Percentiles rank a stretch among this genome's conserved stretches.
Evolutionary conservation across 2,888 invertebrate genomes (phyloP).

Genomic region (Orchestes rusci): DNA sequence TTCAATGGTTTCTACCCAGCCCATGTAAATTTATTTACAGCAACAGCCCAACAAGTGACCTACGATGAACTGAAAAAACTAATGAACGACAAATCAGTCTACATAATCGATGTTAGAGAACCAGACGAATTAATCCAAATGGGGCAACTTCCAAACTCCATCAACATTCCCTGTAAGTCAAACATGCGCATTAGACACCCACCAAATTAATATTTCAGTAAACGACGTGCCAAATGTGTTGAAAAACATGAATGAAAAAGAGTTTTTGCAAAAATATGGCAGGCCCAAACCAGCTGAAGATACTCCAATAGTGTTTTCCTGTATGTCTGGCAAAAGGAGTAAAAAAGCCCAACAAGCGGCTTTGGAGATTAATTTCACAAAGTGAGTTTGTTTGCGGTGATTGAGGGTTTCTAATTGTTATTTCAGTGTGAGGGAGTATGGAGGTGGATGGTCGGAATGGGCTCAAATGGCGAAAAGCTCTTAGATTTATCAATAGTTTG

Average conservation of each 20-base stretch:
- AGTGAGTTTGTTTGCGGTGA: conserved; percentile 43
- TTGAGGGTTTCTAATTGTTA: conserved; percentile 6
- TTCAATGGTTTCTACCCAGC: too few relatives aligned
- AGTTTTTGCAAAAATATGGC: conserved; percentile 52
- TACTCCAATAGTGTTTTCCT: conserved; percentile 60
- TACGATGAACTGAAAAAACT: conserved; percentile 46
- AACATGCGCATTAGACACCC: background rate
- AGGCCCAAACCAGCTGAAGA: conserved; percentile 52
- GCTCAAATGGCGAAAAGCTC: conserved; percentile 35
- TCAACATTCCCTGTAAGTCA: conserved; percentile 65
- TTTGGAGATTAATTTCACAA: conserved; percentile 50
- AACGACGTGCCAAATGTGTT: conserved; percentile 46
- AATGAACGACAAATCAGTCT: conserved; percentile 43
- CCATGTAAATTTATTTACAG: too few relatives aligned
- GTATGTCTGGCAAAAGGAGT: conserved; percentile 60
- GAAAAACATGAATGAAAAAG: conserved; percentile 44
- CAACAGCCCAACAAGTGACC: too few relatives aligned
- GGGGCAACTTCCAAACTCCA: conserved; percentile 64
- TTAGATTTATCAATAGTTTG: too few relatives aligned
- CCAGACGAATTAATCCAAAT: conserved; percentile 62
- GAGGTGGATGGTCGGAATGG: conserved; percentile 48
- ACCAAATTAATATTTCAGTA: conserved; percentile 43
- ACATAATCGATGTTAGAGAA: conserved; percentile 72
- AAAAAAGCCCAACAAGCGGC: conserved; percentile 54
- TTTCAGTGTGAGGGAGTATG: conserved; percentile 42